Evolutionary conservation across 2,113 vertebrate genomes (phyloP).

Genomic region (Pholis gunnellus): DNA sequence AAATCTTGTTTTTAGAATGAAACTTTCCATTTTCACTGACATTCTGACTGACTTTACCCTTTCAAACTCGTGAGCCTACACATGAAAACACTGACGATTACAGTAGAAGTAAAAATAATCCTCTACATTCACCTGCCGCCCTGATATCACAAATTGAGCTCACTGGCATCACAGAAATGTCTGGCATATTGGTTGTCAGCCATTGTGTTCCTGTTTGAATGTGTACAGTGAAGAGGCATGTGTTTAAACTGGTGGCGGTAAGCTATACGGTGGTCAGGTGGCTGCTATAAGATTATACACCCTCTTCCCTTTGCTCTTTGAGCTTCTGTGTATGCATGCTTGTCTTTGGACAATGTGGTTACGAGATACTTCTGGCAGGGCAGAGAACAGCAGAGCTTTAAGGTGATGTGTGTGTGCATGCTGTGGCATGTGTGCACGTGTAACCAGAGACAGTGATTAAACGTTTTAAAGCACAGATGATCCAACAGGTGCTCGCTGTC

Average conservation of each 20-base stretch:
- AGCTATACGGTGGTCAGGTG: slow-evolving; percentile 74
- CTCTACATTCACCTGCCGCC: slow-evolving; percentile 27
- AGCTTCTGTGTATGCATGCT: slow-evolving; percentile 55
- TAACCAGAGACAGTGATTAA: slow-evolving; percentile 83
- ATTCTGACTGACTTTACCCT: background rate
- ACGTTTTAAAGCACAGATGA: slow-evolving; percentile 80
- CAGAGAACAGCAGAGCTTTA: slow-evolving; percentile 70
- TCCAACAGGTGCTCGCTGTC: slow-evolving; percentile 82
- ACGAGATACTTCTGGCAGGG: slow-evolving; percentile 66
- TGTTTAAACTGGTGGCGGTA: slow-evolving; percentile 56
- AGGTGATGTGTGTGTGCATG: slow-evolving; percentile 49
- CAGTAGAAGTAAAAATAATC: slow-evolving; percentile 63
- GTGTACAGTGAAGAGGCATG: slow-evolving; percentile 66
- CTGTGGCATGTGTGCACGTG: slow-evolving; percentile 49
- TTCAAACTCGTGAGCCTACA: background rate
- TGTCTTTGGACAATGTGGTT: slow-evolving; percentile 70
- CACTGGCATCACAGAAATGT: slow-evolving; percentile 40
- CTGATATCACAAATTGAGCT: slow-evolving; percentile 57
- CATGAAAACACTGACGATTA: slow-evolving; percentile 19
- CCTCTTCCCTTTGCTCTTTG: slow-evolving; percentile 64
- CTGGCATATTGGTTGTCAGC: slow-evolving; percentile 63
- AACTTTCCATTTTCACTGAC: background rate
- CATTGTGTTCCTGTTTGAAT: slow-evolving; percentile 69
- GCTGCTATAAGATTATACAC: slow-evolving; percentile 62
- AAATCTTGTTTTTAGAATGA: background rate